Evolutionary conservation across 92 coral and sea anemone genomes (phyloP), one percentile per base, ranked within the genome.

Genomic region (Siderastrea radians): DNA sequence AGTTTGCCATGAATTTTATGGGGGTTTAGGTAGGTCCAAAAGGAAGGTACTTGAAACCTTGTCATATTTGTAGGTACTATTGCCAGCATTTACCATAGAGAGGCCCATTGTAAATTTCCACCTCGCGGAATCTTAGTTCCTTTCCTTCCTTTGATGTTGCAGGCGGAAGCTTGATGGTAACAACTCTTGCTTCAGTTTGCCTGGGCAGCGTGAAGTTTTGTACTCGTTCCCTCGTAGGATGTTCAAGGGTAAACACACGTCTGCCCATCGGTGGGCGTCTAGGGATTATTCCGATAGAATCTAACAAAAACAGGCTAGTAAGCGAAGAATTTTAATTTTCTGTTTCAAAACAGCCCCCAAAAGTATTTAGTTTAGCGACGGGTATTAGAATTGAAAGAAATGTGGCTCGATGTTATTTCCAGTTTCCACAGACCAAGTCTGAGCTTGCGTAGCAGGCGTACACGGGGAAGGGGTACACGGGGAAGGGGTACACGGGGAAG

Each of bases 41-140:
- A 26, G 38, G 38, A 26, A 26, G 38, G 38, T 26, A 26, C 38
- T 26, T 53, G 57, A 53, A 53, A 5, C 6, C 10, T 10, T 2
- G 10, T 53, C 57, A 53, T 53, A 6, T 6, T 10, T 53, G 6
- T 53, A 53, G 6, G 57, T 53, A 53, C 57, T 5, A 53, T 61
- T 61, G 16, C 66, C 66, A 61, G 17, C 17, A 26, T 19, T 66
- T 66, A 66, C 71, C 71, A 19, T 7, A 12, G 8, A 72, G 43
- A 14, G 19, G 58, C 26, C 77, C 77, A 49, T 51, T 72, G 77
- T 72, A 72, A 17, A 72, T 45, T 72, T 72, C 77, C 38, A 72
- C 77, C 44, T 72, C 77, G 12, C 54, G 77, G 77, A 72, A 72
- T 72, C 38, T 14, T 17, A 72, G 10, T n/a, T 72, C 43, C 44